A percentile compares a stretch with the other conserved stretches of the same genome.
Conservation (phyloP, 2,888 invertebrate species). For the Lepidochrysops patricia region DNA sequence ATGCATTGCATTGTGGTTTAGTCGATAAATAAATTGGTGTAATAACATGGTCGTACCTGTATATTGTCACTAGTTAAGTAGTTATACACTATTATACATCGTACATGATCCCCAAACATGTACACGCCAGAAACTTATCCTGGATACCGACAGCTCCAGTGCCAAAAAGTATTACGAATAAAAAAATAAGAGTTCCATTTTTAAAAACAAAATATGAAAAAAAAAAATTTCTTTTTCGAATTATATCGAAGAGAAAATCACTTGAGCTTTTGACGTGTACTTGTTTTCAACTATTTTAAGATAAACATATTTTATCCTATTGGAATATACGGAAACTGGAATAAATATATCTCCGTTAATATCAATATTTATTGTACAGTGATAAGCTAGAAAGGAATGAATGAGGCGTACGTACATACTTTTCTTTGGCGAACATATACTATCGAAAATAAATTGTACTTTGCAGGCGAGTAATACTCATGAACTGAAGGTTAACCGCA, state of each 20-base stretch:
- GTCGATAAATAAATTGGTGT: conserved; percentile 66
- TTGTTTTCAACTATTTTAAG: conserved; percentile 7
- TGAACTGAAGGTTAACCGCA: background rate
- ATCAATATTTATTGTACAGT: conserved; percentile 28
- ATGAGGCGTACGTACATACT: conserved; percentile 36
- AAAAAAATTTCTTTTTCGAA: background rate
- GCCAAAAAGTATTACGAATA: background rate
- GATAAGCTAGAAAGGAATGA: conserved; percentile 38
- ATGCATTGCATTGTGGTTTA: conserved; percentile 66
- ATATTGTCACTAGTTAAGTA: conserved; percentile 15
- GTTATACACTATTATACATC: conserved; percentile 13
- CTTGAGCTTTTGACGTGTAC: background rate
- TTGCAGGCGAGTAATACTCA: conserved; percentile 37
- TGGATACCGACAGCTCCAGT: background rate
- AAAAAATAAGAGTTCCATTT: background rate
- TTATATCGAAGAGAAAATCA: background rate
- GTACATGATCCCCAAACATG: background rate
- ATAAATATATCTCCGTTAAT: conserved; percentile 15
- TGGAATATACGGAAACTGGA: conserved; percentile 15
- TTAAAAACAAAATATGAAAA: background rate
- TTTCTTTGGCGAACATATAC: conserved; percentile 50
- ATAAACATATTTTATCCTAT: conserved; percentile 20
- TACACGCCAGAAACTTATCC: background rate
- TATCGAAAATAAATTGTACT: conserved; percentile 46
- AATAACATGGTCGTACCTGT: conserved; percentile 27